phyloP scores from a whole-genome alignment of 2,797 vertebrate genomes.

The Acanthornis magna region DNA sequence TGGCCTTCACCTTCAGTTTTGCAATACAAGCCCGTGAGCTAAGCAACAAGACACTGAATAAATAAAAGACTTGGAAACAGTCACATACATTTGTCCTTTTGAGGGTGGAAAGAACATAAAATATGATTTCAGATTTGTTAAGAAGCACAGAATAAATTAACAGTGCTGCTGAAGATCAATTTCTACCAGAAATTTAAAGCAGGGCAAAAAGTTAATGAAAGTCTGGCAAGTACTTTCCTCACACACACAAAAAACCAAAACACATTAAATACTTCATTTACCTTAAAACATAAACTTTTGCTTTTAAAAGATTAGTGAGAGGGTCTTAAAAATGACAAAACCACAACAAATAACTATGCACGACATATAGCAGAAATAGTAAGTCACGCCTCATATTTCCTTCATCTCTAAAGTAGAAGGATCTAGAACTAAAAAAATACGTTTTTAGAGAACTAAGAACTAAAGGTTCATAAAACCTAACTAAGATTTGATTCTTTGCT shows the following conservation, averaged over 20 bases:
- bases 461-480: background rate
- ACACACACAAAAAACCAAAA: background rate
- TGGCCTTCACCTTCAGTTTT: background rate
- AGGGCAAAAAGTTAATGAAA: background rate
- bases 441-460: background rate
- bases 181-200: background rate
- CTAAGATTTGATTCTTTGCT: background rate
- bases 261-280: background rate
- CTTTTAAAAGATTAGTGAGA: background rate
- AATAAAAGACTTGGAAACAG: background rate
- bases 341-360: background rate
- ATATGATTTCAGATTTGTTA: background rate
- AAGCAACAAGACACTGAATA: background rate
- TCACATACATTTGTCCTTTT: background rate
- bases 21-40: background rate
- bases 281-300: background rate
- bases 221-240: background rate
- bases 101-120: background rate
- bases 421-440: background rate
- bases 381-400: background rate
- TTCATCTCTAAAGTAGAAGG: background rate
- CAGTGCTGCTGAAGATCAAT: fast-evolving
- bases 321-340: background rate
- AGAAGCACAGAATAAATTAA: background rate
- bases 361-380: background rate